Conservation (phyloP, 2,888 invertebrate genomes). For the Ashinkailepas kermadecensis region DNA sequence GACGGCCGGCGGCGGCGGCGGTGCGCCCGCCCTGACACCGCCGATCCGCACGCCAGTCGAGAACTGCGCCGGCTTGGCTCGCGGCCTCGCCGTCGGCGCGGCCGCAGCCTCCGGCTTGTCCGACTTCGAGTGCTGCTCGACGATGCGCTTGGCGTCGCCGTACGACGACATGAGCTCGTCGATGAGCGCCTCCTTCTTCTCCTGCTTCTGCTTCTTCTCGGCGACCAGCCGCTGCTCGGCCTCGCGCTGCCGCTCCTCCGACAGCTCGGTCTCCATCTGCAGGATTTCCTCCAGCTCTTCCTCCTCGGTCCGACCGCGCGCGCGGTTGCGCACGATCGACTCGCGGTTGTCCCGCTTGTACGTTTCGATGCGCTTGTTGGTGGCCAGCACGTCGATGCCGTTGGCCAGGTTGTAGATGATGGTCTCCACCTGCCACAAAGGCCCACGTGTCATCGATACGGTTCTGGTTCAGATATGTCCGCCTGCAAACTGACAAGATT, state of each 20-base stretch:
- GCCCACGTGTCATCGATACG: too few relatives aligned
- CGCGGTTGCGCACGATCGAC: constrained; percentile 60
- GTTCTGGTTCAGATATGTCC: too few relatives aligned
- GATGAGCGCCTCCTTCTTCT: constrained; percentile 83
- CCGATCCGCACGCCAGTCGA: constrained; percentile 24
- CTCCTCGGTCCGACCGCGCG: constrained; percentile 53
- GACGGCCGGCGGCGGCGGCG: constrained; percentile 47
- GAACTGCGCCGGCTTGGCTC: constrained; percentile 11
- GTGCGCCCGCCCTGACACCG: background rate
- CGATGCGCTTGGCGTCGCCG: constrained; percentile 77
- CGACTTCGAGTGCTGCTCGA: constrained; percentile 53
- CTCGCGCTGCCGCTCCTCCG: constrained; percentile 26
- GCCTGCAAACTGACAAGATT: too few relatives aligned
- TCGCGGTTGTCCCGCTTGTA: constrained; percentile 87
- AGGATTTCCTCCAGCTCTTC: constrained; percentile 80
- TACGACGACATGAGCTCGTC: constrained; percentile 93
- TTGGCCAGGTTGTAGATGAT: constrained; percentile 85
- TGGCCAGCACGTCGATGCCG: constrained; percentile 78
- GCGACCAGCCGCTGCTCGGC: constrained; percentile 48
- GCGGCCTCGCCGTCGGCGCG: constrained; percentile 25
- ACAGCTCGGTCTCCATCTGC: constrained; percentile 58
- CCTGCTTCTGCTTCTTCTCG: constrained; percentile 52
- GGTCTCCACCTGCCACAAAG: constrained; percentile 56
- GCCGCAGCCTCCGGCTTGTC: constrained; percentile 55
- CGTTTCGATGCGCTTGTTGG: constrained; percentile 81